Percentiles rank a stretch among this genome's conserved stretches.
phyloP scores from a whole-genome alignment of 2,888 invertebrate species.

The Taphrorychus bicolor region DNA sequence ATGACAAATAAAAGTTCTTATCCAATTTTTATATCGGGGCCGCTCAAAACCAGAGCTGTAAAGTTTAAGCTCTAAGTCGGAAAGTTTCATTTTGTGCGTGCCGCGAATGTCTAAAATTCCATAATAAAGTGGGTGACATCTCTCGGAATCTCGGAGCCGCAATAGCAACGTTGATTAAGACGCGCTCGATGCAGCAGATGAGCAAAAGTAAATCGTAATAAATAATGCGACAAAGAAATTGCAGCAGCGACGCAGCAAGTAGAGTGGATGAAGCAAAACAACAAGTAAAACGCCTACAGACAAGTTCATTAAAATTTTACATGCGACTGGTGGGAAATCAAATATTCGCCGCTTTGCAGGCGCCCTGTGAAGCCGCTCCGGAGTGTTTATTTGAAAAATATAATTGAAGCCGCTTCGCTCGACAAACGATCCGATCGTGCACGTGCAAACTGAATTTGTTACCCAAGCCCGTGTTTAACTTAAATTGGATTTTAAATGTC shows the following conservation, averaged over 20 bases:
- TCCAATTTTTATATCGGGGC: constrained; percentile 37
- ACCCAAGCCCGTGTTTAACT: neutral
- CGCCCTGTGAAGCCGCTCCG: constrained; percentile 12
- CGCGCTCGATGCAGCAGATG: neutral
- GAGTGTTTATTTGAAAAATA: constrained; percentile 28
- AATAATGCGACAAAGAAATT: neutral
- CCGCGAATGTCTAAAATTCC: constrained; percentile 23
- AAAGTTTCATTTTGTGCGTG: constrained; percentile 37
- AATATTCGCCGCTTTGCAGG: constrained; percentile 28
- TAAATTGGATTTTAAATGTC: constrained; percentile 4
- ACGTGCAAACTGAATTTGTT: constrained; percentile 16
- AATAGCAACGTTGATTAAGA: neutral
- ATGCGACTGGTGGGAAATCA: constrained; percentile 31
- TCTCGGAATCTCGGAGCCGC: neutral
- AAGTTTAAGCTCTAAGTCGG: constrained; percentile 27
- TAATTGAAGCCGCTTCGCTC: constrained; percentile 17
- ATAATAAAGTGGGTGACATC: neutral
- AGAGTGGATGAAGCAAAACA: neutral
- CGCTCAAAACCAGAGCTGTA: constrained; percentile 35
- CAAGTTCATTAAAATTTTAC: constrained; percentile 31
- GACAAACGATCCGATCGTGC: constrained; percentile 9
- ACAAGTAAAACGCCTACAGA: constrained; percentile 19
- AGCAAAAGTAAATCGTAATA: neutral
- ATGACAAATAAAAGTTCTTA: constrained; percentile 37
- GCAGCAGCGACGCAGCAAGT: neutral